These are phyloP conservation scores for Gymnobelideus leadbeateri DNA, from an alignment of 2,113 vertebrate genomes.

Conservation along the genomic window DNA sequence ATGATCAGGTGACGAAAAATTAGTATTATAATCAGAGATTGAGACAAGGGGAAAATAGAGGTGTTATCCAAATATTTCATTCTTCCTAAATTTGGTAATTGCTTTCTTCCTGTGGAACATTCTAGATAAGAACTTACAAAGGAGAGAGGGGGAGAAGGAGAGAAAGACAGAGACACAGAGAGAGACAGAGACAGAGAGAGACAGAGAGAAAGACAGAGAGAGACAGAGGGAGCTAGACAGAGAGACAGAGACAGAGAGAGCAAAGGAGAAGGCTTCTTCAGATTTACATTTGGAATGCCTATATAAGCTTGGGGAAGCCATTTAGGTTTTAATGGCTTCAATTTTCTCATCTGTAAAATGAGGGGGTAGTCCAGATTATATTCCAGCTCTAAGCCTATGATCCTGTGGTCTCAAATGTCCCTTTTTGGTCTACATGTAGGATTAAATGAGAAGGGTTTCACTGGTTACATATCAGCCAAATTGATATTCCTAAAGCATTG, in stretches of 20 bases:
- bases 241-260: conserved; percentile 28
- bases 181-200: not conserved
- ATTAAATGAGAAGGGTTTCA: not conserved
- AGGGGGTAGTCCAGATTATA: not conserved
- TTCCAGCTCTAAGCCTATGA: not conserved
- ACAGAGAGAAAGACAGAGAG: not conserved
- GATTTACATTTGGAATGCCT: not conserved
- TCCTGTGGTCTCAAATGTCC: not conserved
- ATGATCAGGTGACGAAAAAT: conserved; percentile 40
- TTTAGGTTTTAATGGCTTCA: not conserved
- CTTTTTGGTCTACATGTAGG: not conserved
- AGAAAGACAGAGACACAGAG: no score
- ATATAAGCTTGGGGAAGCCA: not conserved
- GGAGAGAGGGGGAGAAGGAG: not conserved
- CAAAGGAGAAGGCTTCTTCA: not conserved
- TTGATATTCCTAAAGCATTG: not conserved
- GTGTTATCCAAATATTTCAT: conserved; percentile 54
- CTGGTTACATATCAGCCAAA: not conserved
- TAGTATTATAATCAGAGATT: conserved; percentile 51
- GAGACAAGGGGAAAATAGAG: conserved; percentile 58
- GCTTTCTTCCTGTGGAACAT: conserved; percentile 54
- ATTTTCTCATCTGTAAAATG: not conserved
- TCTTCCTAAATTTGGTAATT: conserved; percentile 71
- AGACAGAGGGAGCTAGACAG: no score
- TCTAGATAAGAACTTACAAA: conserved; percentile 61